A percentile compares a stretch with the other conserved stretches of the same genome.
phyloP scores from a whole-genome alignment of 35 echinoderm and acorn worm genomes.

The Strongylocentrotus purpuratus region DNA sequence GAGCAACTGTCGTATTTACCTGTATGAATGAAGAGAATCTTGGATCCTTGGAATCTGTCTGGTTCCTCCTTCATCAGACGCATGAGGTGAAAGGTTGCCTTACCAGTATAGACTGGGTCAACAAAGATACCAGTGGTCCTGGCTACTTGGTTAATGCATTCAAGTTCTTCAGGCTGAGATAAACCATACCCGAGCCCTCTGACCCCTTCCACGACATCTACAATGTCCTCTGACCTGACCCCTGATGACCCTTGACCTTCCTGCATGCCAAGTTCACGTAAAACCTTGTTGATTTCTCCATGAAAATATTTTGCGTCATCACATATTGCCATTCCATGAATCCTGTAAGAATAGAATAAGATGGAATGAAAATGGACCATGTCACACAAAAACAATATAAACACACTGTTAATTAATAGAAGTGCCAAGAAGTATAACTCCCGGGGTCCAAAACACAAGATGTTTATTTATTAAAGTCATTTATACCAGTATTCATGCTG shows the following conservation, averaged over 20 bases:
- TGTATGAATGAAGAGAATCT: conserved; percentile 87
- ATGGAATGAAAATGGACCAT: not conserved
- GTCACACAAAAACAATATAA: not conserved
- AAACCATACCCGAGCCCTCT: conserved; percentile 79
- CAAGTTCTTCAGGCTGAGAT: conserved; percentile 80
- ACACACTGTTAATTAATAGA: too few relatives aligned
- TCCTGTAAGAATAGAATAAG: conserved; percentile 31
- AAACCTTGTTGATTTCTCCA: conserved; percentile 47
- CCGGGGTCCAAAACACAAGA: too few relatives aligned
- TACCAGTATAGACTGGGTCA: conserved; percentile 87
- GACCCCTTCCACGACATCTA: conserved; percentile 70
- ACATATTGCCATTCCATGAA: conserved; percentile 78
- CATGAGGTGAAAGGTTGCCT: conserved; percentile 64
- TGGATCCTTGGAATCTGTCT: conserved; percentile 75
- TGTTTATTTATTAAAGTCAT: too few relatives aligned
- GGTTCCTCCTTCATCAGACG: conserved; percentile 50
- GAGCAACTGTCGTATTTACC: conserved; percentile 49
- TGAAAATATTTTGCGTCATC: conserved; percentile 60
- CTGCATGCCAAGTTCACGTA: conserved; percentile 47
- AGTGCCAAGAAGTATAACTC: too few relatives aligned
- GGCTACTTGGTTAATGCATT: conserved; percentile 66
- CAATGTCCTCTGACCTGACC: conserved; percentile 64
- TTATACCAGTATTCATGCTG: not conserved
- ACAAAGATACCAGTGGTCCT: conserved; percentile 78
- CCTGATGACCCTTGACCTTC: not conserved